Conservation (phyloP, 2,888 invertebrate genomes). For the Atethmia centrago region DNA sequence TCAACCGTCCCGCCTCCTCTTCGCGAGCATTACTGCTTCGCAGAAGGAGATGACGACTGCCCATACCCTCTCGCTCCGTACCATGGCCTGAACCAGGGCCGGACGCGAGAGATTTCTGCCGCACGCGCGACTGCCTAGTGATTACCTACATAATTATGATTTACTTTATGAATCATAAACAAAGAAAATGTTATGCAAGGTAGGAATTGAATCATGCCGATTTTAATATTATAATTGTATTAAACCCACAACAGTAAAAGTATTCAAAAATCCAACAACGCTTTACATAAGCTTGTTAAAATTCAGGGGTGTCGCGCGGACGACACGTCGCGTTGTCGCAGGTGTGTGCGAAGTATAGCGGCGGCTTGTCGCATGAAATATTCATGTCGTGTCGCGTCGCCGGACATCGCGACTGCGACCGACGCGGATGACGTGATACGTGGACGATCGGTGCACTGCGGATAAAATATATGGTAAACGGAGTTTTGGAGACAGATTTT, state of each 20-base stretch:
- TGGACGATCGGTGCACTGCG: constrained; percentile 14
- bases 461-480: constrained; percentile 22
- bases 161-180: constrained; percentile 1
- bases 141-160: too few relatives aligned
- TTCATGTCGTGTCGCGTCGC: constrained; percentile 52
- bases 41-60: too few relatives aligned
- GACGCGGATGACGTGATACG: constrained; percentile 13
- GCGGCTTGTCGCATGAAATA: constrained; percentile 55
- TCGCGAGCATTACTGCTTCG: too few relatives aligned
- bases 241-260: constrained; percentile 4
- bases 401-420: constrained; percentile 48
- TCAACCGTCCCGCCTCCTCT: too few relatives aligned
- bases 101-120: too few relatives aligned
- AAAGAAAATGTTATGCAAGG: constrained; percentile 6
- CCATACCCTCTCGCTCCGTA: too few relatives aligned
- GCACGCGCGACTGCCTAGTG: too few relatives aligned
- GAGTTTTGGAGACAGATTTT: constrained; percentile 14
- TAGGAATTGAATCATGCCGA: neutral
- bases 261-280: constrained; percentile 11
- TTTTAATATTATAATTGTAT: constrained; percentile 15
- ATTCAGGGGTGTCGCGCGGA: constrained; percentile 40
- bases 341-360: constrained; percentile 45
- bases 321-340: constrained; percentile 53
- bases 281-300: constrained; percentile 32
- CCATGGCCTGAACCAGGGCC: too few relatives aligned